Conservation (phyloP, 1,140 invertebrate species). For the Zaprionus camerounensis region DNA sequence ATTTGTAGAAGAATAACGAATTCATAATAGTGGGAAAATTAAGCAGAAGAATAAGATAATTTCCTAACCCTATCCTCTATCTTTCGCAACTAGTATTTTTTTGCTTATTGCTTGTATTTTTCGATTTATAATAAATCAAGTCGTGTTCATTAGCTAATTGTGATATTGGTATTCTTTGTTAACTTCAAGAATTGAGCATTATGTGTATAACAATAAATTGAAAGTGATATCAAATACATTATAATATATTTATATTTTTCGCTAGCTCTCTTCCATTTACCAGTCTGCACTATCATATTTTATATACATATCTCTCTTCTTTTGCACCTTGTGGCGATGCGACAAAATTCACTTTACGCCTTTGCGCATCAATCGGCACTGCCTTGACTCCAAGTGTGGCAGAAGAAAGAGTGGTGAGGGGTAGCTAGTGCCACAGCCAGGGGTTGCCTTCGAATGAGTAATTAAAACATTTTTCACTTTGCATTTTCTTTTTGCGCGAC, state of each 20-base stretch:
- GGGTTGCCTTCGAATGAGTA: conserved; percentile 70
- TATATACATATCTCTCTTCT: background rate
- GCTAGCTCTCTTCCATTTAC: background rate
- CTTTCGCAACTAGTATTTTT: too few relatives aligned
- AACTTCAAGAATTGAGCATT: too few relatives aligned
- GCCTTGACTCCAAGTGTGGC: background rate
- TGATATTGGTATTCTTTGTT: too few relatives aligned
- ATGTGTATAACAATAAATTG: too few relatives aligned
- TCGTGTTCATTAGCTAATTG: too few relatives aligned
- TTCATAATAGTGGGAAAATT: too few relatives aligned
- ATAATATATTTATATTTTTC: background rate
- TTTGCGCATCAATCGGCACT: conserved; percentile 27
- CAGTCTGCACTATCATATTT: background rate
- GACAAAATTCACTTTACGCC: conserved; percentile 35
- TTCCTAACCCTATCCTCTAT: too few relatives aligned
- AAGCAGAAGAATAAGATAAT: too few relatives aligned
- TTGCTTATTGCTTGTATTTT: too few relatives aligned
- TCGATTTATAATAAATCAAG: too few relatives aligned
- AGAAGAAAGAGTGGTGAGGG: background rate
- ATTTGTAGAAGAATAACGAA: too few relatives aligned
- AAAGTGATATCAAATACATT: background rate
- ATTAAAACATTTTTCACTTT: conserved; percentile 83
- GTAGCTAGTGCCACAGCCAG: background rate
- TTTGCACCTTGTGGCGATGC: conserved; percentile 31
- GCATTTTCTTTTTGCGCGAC: conserved; percentile 51